These are phyloP conservation scores for Bolborhynchus lineola DNA, from an alignment of 2,113 vertebrate genomes.

Conservation along the genomic window DNA sequence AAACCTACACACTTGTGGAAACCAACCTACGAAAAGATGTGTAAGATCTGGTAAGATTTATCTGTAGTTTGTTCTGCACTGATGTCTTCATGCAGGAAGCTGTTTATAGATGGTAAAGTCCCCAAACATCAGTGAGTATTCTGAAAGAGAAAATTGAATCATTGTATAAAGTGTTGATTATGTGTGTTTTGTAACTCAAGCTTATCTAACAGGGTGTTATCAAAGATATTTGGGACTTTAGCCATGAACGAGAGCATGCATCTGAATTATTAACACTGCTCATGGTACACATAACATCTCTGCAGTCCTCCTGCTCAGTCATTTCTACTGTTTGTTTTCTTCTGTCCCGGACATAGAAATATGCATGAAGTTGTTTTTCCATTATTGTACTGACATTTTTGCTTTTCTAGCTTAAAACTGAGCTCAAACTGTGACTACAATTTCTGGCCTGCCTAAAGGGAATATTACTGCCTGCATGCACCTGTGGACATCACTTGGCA, in stretches of 20 bases:
- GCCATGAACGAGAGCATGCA: not conserved
- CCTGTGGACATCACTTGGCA: not conserved
- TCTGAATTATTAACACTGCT: not conserved
- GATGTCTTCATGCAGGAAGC: not conserved
- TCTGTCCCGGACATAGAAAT: not conserved
- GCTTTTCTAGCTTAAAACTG: not conserved
- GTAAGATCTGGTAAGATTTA: not conserved
- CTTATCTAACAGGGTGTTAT: not conserved
- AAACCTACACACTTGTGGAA: not conserved
- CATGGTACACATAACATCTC: not conserved
- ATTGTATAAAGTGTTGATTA: not conserved
- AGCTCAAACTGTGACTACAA: not conserved
- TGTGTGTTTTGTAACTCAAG: not conserved
- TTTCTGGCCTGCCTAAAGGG: not conserved
- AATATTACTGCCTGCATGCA: not conserved
- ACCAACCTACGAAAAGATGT: not conserved
- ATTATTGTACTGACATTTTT: not conserved
- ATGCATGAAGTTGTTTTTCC: fast-evolving
- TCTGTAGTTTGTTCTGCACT: not conserved
- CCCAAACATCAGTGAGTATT: fast-evolving
- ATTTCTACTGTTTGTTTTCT: not conserved
- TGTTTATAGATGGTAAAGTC: not conserved
- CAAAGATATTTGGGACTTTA: not conserved
- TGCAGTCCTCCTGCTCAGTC: not conserved
- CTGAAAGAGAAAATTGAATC: not conserved